Base-by-base conservation (phyloP, 1,140 invertebrate genomes). In the Phortica variegata region DNA sequence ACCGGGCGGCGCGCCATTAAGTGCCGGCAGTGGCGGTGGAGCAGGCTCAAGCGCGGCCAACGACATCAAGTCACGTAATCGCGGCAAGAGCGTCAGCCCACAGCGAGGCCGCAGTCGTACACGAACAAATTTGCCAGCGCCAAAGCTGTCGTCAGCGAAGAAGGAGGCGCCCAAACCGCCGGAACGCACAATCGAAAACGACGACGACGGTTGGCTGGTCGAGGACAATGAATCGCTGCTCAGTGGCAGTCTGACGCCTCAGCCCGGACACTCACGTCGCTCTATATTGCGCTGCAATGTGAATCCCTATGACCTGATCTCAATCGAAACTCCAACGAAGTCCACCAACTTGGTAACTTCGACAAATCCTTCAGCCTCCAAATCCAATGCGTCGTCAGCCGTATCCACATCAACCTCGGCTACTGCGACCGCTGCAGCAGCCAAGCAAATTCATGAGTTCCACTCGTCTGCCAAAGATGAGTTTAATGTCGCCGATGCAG, bases 201-300 rank as follows among this genome's bases (percentile, higher is more conserved):
- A 79, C 68, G 77, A 63, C 43, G 80, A 78, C 60, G 79, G 81
- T 31, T 82, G 77, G 72, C 57, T 75, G 7, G 57, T 60, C 32
- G 69, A 70, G 52, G 71, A 71, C 21, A 60, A 52, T 16, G 69
- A 73, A 19, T 56, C 57, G 1, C 40, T 69, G 45, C 36, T 71
- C 79, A 84, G 20, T 73, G 78, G 82, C 46, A 81, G 57, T 13
- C 33, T 62, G 19, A 33, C 29, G 29, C 9, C 32, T 31, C 36
- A 50, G 45, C 63, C 66, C 34, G 37, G 44, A 36, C 23, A 12
- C 65, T 79, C 58, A 59, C 78, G 68, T 13, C 82, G 83, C 38
- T 91, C 88, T 15, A 93, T 93, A 49, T 77, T 93, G 12, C 87
- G 90, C 60, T 91, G 89, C 74, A 84, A 91, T 65, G 87, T 92